Percentiles rank a stretch among this genome's conserved stretches.
Conservation (phyloP, 2,888 invertebrate species). For the Calameuta pallipes region DNA sequence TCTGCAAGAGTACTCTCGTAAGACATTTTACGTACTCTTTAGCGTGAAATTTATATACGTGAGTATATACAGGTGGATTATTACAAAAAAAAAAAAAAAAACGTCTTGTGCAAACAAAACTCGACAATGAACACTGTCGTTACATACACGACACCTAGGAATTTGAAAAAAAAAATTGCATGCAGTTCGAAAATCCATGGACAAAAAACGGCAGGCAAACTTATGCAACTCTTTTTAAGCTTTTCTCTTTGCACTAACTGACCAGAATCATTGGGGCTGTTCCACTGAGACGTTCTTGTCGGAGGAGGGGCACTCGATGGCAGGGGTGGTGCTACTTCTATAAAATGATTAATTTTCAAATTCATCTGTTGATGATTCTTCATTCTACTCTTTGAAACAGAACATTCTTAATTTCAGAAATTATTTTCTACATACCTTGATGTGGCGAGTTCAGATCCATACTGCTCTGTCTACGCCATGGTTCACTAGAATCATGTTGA, state of each 20-base stretch:
- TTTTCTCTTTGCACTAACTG: conserved; percentile 45
- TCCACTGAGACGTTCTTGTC: conserved; percentile 58
- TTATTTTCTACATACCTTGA: conserved; percentile 2
- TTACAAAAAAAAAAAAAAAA: neutral
- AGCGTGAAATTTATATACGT: neutral
- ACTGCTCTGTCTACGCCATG: conserved; percentile 57
- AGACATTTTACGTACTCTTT: neutral
- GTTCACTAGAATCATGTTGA: conserved; percentile 52
- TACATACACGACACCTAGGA: neutral
- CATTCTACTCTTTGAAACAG: neutral
- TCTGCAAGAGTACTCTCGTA: neutral
- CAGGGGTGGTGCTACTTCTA: conserved; percentile 72
- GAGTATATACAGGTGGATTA: neutral
- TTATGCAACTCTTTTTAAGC: neutral
- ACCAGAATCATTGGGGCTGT: conserved; percentile 59
- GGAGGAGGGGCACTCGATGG: conserved; percentile 71
- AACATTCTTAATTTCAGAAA: neutral
- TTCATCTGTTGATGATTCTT: neutral
- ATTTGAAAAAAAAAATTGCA: neutral
- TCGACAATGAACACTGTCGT: neutral
- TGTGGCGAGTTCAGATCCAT: conserved; percentile 49
- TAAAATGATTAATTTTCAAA: conserved; percentile 48
- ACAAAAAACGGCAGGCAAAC: neutral
- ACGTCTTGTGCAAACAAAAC: neutral
- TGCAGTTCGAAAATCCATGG: conserved; percentile 6